These are phyloP conservation scores for Microcebus tavaratra DNA, from an alignment of 2,113 vertebrate species.

Conservation along the genomic window DNA sequence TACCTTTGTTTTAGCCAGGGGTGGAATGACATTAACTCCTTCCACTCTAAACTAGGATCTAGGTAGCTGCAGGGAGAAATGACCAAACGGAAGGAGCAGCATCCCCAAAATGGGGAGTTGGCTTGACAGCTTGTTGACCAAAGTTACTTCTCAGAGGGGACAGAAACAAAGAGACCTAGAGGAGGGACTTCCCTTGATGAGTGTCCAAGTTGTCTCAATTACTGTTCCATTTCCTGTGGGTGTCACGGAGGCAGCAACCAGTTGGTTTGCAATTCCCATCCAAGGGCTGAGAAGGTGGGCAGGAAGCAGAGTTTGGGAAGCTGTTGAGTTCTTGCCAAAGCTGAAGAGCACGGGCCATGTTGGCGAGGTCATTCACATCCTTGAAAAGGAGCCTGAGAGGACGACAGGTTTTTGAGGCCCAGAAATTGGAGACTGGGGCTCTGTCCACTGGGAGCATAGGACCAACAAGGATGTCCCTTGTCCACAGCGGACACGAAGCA, in stretches of 20 bases:
- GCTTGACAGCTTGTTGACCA: neutral
- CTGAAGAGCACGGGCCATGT: neutral
- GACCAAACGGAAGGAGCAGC: neutral
- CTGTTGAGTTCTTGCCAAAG: constrained; percentile 20
- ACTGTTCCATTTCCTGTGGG: neutral
- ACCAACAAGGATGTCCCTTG: neutral
- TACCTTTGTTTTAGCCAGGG: neutral
- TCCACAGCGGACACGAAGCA: neutral
- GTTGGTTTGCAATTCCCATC: neutral
- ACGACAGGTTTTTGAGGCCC: neutral
- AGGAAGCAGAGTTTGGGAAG: constrained; percentile 14
- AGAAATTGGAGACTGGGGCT: neutral
- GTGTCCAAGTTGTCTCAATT: neutral
- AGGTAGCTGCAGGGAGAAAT: neutral
- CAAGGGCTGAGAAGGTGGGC: neutral
- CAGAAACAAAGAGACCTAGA: neutral
- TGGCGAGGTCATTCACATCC: constrained; percentile 1
- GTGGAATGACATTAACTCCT: neutral
- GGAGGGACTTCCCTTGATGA: neutral
- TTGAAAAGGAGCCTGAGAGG: constrained; percentile 21
- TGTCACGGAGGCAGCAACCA: neutral
- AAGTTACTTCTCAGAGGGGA: neutral
- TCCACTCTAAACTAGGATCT: neutral
- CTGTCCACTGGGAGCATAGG: neutral
- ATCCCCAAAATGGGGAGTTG: neutral